Evolutionary conservation across 2,888 invertebrate species (phyloP), one percentile per base, ranked within the genome.

Genomic region (Mylabris sibirica): DNA sequence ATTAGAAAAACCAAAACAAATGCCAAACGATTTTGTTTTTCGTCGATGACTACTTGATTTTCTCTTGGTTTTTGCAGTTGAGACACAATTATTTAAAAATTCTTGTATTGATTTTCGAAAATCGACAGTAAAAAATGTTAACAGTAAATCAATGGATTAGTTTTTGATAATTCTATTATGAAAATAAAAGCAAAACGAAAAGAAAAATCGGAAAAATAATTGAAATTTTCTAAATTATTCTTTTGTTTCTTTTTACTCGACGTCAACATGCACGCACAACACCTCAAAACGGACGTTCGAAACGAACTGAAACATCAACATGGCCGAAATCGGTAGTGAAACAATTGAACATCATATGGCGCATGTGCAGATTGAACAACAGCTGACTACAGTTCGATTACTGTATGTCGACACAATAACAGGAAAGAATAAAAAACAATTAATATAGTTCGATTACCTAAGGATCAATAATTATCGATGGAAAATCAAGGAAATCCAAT

Each of bases 221-320:
- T 44, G n/a, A 44, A 17, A 17, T 44, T 44, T 74, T 74, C 61
- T 70, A 74, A 71, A 70, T 68, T 44, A 44, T 44, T 44, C 17
- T 20, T 22, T 22, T 53, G 22, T 53, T 22, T 2, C 49, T 20
- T 20, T 20, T 20, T 20, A n/a, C 4, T 20, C 17, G 11, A 11
- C 14, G 14, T 62, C 60, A 62, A 57, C 34, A 67, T 70, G 71
- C 75, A 71, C 76, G 71, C 74, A 70, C 69, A 70, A 74, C 75
- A 74, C 75, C 74, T 80, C 71, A 24, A 73, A 65, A 64, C 75
- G 75, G 75, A 76, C 72, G 78, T 75, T 78, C 72, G 76, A 74
- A 76, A 74, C 77, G 75, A 77, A 83, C 82, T 83, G 74, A 79
- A 76, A 71, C 73, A 76, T 64, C 63, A 78, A 75, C 72, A 73